phyloP scores from a whole-genome alignment of 2,113 vertebrate genomes.

The Anguilla rostrata region DNA sequence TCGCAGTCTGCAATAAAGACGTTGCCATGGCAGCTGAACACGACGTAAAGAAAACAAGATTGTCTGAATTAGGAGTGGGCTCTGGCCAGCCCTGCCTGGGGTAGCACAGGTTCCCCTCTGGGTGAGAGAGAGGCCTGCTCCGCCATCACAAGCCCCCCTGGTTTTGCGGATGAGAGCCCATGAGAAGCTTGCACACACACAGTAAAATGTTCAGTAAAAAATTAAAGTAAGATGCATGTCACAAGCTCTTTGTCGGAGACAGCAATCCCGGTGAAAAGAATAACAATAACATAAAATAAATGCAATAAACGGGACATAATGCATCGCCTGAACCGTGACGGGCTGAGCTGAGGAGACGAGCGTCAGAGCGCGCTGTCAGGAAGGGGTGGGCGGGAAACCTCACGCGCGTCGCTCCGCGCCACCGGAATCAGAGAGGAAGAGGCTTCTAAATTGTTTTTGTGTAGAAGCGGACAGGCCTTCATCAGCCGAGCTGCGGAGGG shows the following conservation, averaged over 20 bases:
- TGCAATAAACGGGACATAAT: not conserved
- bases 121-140: not conserved
- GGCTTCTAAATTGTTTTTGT: not conserved
- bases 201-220: too few relatives aligned
- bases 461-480: not conserved
- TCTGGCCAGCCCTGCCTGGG: too few relatives aligned
- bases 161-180: not conserved
- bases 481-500: not conserved
- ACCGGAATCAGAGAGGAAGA: not conserved
- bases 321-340: not conserved
- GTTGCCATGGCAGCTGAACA: too few relatives aligned
- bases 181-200: slow-evolving; percentile 47
- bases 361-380: not conserved
- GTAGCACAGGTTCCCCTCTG: not conserved
- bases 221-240: not conserved
- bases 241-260: not conserved
- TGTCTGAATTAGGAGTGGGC: too few relatives aligned
- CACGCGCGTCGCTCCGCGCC: not conserved
- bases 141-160: not conserved
- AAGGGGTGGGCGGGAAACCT: not conserved
- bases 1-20: too few relatives aligned
- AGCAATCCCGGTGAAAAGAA: not conserved
- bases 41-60: too few relatives aligned
- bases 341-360: not conserved
- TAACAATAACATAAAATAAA: not conserved